These are phyloP conservation scores for Pseudococcus viburni DNA, from an alignment of 2,888 invertebrate genomes.

Conservation along the genomic window DNA sequence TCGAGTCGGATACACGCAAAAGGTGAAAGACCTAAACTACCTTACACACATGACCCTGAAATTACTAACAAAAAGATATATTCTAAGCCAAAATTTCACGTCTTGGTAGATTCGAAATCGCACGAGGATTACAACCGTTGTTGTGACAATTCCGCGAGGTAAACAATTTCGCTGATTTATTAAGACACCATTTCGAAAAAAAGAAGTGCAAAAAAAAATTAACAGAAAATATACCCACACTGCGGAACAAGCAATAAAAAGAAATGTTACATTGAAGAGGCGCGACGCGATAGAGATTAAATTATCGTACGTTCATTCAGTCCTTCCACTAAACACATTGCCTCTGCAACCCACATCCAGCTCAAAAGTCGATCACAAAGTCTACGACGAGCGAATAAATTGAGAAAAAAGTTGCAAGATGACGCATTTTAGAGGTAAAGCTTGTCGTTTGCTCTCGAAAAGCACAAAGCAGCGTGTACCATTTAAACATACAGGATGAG, in stretches of 20 bases:
- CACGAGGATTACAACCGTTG: not conserved
- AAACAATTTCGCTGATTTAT: conserved; percentile 28
- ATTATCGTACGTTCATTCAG: not conserved
- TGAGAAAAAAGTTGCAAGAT: conserved; percentile 8
- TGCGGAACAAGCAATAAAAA: not conserved
- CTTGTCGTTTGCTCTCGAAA: not conserved
- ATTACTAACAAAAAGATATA: conserved; percentile 50
- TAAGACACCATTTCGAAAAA: not conserved
- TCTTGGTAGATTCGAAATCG: not conserved
- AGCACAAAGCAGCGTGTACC: not conserved
- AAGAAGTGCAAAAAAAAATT: not conserved
- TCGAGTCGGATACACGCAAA: conserved; percentile 54
- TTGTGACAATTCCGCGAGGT: conserved; percentile 9
- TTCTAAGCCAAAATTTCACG: conserved; percentile 51
- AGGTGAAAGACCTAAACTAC: conserved; percentile 60
- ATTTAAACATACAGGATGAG: conserved; percentile 34
- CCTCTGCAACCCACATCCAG: not conserved
- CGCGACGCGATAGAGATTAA: not conserved
- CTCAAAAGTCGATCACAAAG: conserved; percentile 2
- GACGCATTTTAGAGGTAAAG: not conserved
- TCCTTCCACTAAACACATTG: not conserved
- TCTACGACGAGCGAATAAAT: not conserved
- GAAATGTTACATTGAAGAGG: not conserved
- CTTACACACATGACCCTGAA: conserved; percentile 59
- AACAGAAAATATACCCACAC: not conserved